Evolutionary conservation across 2,797 vertebrate species (phyloP).

Genomic region (Limosa lapponica): DNA sequence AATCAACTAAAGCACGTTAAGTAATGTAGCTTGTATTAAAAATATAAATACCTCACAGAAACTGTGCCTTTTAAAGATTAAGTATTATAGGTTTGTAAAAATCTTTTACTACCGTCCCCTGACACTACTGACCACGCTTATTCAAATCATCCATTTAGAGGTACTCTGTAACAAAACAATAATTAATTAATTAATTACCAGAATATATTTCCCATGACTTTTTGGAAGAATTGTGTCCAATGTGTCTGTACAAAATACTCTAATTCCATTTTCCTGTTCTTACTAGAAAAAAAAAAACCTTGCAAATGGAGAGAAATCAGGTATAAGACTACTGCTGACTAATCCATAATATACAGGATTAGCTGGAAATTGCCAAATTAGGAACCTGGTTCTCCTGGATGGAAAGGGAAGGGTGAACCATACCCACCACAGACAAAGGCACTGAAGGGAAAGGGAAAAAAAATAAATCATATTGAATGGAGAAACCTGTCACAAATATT

Average conservation of each 20-base stretch:
- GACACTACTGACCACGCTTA: neutral
- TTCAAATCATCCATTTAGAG: neutral
- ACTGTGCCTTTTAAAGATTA: neutral
- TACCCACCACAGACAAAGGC: neutral
- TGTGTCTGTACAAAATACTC: neutral
- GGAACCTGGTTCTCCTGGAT: neutral
- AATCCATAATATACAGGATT: neutral
- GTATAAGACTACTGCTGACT: neutral
- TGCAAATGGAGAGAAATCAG: neutral
- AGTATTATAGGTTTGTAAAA: neutral
- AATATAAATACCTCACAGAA: neutral
- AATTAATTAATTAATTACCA: neutral
- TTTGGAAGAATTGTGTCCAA: rapidly evolving
- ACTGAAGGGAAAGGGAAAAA: neutral
- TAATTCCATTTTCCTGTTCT: neutral
- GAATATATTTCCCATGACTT: neutral
- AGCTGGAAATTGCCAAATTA: neutral
- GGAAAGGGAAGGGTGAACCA: neutral
- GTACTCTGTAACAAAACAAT: neutral
- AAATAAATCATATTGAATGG: neutral
- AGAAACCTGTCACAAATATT: neutral
- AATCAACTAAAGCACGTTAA: neutral
- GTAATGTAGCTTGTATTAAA: neutral
- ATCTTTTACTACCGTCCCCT: neutral
- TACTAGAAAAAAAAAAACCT: neutral